These are phyloP conservation scores for Petrocephalus schoutedeni DNA, from an alignment of 2,797 vertebrate genomes.

Conservation along the genomic window DNA sequence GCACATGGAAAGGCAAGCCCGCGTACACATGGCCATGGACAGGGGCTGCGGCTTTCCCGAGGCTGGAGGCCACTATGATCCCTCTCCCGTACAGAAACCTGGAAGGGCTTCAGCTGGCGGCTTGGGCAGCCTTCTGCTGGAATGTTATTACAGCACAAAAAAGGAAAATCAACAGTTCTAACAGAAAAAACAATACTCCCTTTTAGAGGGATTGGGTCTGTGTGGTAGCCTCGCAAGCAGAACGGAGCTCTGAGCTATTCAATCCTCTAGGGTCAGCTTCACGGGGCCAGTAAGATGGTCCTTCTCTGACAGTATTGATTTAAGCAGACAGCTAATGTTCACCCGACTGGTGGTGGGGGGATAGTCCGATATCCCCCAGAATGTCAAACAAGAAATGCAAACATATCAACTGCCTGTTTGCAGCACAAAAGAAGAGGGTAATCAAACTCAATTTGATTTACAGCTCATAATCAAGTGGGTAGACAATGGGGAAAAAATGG, in stretches of 20 bases:
- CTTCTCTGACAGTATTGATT: background rate
- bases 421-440: background rate
- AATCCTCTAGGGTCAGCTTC: background rate
- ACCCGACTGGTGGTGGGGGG: background rate
- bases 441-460: background rate
- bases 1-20: background rate
- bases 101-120: conserved; percentile 29
- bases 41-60: conserved; percentile 17
- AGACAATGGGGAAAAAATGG: background rate
- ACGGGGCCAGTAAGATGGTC: background rate
- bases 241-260: background rate
- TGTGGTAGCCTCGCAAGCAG: background rate
- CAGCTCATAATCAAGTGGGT: background rate
- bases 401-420: background rate
- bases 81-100: conserved; percentile 32
- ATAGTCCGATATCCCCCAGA: background rate
- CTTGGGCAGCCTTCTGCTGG: conserved; percentile 12
- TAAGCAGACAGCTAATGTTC: background rate
- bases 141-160: conserved; percentile 29
- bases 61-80: conserved; percentile 25
- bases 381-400: background rate
- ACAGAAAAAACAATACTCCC: conserved; percentile 13
- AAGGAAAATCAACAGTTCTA: conserved; percentile 24
- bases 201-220: background rate
- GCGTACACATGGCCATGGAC: background rate